Conservation (phyloP, 2,888 invertebrate genomes). For the Lithophane ornitopus region DNA sequence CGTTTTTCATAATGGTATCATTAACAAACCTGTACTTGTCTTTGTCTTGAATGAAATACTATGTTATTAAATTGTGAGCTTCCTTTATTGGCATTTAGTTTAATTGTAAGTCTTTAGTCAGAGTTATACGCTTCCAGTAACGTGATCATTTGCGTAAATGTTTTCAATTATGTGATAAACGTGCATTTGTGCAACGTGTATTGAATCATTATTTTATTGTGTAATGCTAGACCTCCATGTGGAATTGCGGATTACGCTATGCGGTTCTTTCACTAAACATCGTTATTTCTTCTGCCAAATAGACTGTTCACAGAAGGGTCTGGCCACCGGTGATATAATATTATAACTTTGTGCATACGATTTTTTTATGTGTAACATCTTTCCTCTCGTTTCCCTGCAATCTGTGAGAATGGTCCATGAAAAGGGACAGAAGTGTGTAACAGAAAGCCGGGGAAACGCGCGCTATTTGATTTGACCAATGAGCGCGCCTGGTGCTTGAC, state of each 20-base stretch:
- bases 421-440: no score
- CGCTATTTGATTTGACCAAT: no score
- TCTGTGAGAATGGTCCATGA: no score
- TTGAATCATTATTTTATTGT: conserved; percentile 18
- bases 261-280: no score
- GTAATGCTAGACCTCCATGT: background rate
- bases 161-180: conserved; percentile 23
- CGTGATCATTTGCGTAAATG: conserved; percentile 31
- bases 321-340: no score
- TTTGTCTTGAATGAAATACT: conserved; percentile 27
- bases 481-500: no score
- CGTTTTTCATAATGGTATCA: conserved; percentile 33
- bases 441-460: no score
- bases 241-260: background rate
- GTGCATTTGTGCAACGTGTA: conserved; percentile 13
- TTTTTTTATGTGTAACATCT: no score
- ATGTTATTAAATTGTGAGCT: conserved; percentile 22
- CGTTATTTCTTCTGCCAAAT: background rate
- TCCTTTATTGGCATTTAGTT: conserved; percentile 19
- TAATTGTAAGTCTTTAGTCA: conserved; percentile 12
- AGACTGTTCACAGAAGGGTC: background rate
- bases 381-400: no score
- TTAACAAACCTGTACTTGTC: conserved; percentile 20
- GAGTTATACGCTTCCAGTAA: conserved; percentile 12
- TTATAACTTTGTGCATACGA: background rate